Evolutionary conservation across 2,113 vertebrate genomes (phyloP).

Genomic region (Chunga burmeisteri): DNA sequence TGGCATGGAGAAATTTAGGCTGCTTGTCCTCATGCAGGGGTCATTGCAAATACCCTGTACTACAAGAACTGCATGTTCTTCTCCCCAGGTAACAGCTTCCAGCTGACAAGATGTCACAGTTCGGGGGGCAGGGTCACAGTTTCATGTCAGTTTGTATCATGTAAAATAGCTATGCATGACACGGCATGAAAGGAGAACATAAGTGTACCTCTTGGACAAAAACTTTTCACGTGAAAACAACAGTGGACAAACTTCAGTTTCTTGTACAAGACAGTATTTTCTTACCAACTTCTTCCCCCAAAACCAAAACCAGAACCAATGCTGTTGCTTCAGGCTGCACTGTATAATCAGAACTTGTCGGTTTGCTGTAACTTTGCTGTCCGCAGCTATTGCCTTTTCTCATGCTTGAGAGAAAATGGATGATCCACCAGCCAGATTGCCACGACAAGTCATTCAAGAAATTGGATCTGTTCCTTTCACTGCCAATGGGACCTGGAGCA

Average conservation of each 20-base stretch:
- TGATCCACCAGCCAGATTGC: background rate
- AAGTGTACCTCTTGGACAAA: background rate
- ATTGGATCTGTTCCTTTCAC: background rate
- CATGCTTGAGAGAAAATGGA: background rate
- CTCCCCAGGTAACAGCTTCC: background rate
- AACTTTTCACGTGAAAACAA: background rate
- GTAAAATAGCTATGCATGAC: background rate
- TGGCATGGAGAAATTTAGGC: background rate
- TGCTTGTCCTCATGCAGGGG: background rate
- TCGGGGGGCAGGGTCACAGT: fast-evolving
- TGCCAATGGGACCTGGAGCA: background rate
- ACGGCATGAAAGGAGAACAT: background rate
- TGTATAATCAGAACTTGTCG: background rate
- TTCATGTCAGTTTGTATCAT: background rate
- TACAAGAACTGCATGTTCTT: background rate
- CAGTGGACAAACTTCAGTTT: background rate
- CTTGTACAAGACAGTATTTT: background rate
- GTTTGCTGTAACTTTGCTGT: background rate
- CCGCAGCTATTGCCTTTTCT: background rate
- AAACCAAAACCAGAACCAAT: background rate
- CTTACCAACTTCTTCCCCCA: background rate
- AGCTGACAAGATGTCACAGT: background rate
- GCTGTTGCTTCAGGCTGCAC: background rate
- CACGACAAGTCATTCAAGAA: background rate
- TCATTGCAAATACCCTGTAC: background rate